These are phyloP conservation scores for Lasaia peninsularis DNA, from an alignment of 1,140 invertebrate genomes.

Conservation along the genomic window DNA sequence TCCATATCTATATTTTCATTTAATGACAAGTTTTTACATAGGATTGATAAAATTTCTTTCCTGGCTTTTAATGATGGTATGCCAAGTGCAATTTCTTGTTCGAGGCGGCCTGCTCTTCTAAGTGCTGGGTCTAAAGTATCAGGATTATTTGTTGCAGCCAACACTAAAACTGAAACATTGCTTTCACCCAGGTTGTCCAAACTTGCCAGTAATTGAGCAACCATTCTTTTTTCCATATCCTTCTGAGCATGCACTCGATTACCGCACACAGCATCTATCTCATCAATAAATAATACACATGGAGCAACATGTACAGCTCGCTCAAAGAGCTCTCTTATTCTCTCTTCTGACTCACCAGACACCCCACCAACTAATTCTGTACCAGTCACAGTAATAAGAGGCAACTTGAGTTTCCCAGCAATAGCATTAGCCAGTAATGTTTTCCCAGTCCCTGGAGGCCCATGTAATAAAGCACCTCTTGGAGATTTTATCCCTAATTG, in stretches of 20 bases:
- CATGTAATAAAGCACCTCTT: conserved; percentile 91
- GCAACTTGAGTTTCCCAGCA: conserved; percentile 85
- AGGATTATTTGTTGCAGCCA: conserved; percentile 96
- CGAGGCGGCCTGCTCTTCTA: conserved; percentile 92
- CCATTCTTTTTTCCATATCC: conserved; percentile 97
- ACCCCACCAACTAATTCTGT: conserved; percentile 96
- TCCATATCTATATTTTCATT: conserved; percentile 83
- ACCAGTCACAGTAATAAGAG: conserved; percentile 90
- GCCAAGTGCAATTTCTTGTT: conserved; percentile 95
- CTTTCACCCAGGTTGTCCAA: conserved; percentile 89
- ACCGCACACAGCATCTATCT: conserved; percentile 93
- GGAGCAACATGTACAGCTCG: conserved; percentile 85
- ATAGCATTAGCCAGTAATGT: conserved; percentile 94
- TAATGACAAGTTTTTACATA: conserved; percentile 84
- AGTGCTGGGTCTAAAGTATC: conserved; percentile 96
- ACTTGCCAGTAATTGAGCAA: conserved; percentile 92
- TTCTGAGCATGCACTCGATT: conserved; percentile 92
- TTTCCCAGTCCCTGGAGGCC: conserved; percentile 96
- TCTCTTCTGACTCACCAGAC: conserved; percentile 96
- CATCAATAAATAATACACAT: conserved; percentile 95
- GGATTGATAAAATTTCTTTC: conserved; percentile 85
- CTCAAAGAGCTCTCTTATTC: conserved; percentile 94
- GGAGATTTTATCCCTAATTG: conserved; percentile 89
- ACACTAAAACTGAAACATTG: conserved; percentile 87
- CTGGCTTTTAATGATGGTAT: conserved; percentile 93